phyloP scores from a whole-genome alignment of 2,888 invertebrate genomes.

The Parapristionchus giblindavisi region DNA sequence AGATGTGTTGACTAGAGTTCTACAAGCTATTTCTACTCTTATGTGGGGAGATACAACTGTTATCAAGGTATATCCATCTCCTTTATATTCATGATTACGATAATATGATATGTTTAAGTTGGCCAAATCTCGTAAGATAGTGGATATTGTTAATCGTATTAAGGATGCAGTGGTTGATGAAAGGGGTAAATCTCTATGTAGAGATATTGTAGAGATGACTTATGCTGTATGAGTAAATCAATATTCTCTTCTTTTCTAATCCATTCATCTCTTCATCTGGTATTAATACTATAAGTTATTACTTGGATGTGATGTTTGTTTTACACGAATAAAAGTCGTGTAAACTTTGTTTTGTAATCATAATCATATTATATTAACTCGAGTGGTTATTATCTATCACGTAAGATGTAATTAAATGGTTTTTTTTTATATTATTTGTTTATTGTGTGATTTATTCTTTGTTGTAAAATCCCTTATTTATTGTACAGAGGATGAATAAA shows the following conservation, averaged over 20 bases:
- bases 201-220: conserved; percentile 64
- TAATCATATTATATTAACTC: no score
- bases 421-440: no score
- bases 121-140: conserved; percentile 56
- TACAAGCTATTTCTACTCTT: conserved; percentile 83
- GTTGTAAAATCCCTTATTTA: no score
- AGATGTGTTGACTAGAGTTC: conserved; percentile 79
- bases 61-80: conserved; percentile 57
- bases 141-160: conserved; percentile 52
- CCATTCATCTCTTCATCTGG: no score
- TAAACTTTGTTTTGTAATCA: no score
- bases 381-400: no score
- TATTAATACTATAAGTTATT: no score
- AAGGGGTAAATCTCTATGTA: conserved; percentile 54
- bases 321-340: no score
- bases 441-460: no score
- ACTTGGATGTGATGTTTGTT: no score
- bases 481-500: no score
- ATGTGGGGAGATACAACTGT: conserved; percentile 69
- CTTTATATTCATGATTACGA: background rate
- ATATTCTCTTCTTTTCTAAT: background rate
- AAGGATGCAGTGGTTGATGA: conserved; percentile 63
- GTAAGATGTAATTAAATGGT: no score
- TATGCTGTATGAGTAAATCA: conserved; percentile 49
- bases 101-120: conserved; percentile 42